Evolutionary conservation across 2,113 vertebrate genomes (phyloP).

Genomic region (Scopus umbretta): DNA sequence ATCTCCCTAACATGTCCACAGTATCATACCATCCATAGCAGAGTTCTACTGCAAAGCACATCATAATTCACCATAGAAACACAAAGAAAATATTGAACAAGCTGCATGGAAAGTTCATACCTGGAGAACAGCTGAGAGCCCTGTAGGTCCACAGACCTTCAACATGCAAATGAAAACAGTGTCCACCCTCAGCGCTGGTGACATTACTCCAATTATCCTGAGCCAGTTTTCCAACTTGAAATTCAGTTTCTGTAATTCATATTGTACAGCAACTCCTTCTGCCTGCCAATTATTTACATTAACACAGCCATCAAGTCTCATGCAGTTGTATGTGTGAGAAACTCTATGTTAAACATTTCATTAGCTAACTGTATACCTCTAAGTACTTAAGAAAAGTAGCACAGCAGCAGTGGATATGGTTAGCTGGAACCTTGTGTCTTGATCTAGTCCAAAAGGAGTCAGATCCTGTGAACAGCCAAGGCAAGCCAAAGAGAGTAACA

Average conservation of each 20-base stretch:
- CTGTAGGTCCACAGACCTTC: neutral
- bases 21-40: neutral
- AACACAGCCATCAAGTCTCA: neutral
- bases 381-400: neutral
- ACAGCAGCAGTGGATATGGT: neutral
- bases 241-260: neutral
- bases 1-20: neutral
- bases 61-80: neutral
- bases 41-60: neutral
- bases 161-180: neutral
- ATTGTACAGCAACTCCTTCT: neutral
- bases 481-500: rapidly evolving
- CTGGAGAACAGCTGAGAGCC: neutral
- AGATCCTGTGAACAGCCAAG: neutral
- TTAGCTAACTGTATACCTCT: neutral
- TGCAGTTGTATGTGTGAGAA: neutral
- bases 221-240: neutral
- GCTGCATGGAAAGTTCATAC: neutral
- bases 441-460: neutral
- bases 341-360: neutral
- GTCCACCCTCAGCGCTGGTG: neutral
- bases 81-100: neutral
- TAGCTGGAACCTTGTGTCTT: neutral
- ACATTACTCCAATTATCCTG: neutral
- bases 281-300: neutral